phyloP scores from a whole-genome alignment of 2,888 invertebrate species.

The Leptopterna dolabrata region DNA sequence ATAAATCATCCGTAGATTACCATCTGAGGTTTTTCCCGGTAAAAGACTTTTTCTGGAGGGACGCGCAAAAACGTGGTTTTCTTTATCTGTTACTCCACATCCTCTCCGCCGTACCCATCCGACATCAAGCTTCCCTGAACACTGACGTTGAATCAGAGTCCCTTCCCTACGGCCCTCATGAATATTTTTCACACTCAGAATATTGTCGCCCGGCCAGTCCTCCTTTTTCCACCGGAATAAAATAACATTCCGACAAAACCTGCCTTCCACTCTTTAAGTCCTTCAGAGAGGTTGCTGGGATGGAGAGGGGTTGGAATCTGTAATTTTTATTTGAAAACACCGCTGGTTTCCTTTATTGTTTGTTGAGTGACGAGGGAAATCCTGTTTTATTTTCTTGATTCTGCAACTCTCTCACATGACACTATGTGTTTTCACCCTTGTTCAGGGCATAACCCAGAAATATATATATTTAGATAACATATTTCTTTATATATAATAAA shows the following conservation, averaged over 20 bases:
- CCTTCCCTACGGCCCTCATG: not conserved
- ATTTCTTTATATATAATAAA: too few relatives aligned
- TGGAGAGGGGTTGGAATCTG: not conserved
- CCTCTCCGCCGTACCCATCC: not conserved
- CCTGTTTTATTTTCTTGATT: too few relatives aligned
- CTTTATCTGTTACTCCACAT: not conserved
- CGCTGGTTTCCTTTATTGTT: not conserved
- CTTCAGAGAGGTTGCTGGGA: too few relatives aligned
- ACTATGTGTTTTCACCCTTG: too few relatives aligned
- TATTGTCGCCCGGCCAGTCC: slow-evolving; percentile 3
- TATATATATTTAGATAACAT: too few relatives aligned
- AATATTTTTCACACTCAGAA: slow-evolving; percentile 38
- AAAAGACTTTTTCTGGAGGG: not conserved
- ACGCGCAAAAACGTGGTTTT: not conserved
- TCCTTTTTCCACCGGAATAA: not conserved
- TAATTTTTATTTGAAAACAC: not conserved
- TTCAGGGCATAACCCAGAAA: too few relatives aligned
- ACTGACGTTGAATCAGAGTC: slow-evolving; percentile 19
- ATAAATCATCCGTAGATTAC: not conserved
- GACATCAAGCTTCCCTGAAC: not conserved
- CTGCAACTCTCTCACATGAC: too few relatives aligned
- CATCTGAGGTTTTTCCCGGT: not conserved
- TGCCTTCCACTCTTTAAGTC: not conserved
- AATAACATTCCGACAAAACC: not conserved
- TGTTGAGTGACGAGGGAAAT: too few relatives aligned